Conservation (phyloP, 2,888 invertebrate genomes). For the Acronicta leporina region DNA sequence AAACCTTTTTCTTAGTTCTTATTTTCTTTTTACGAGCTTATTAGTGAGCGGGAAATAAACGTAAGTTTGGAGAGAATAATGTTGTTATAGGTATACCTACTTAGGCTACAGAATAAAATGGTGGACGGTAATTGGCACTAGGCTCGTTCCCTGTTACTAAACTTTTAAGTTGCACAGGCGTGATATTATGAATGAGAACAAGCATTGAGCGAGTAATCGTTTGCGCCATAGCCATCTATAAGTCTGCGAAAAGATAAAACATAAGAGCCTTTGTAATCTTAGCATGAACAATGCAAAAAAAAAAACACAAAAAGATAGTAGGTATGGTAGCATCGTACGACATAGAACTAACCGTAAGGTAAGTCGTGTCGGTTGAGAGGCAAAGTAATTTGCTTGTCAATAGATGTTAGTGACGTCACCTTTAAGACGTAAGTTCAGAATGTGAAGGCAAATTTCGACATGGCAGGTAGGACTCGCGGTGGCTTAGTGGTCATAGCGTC, state of each 20-base stretch:
- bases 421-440: no score
- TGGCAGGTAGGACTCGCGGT: no score
- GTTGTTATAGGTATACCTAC: not conserved
- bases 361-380: no score
- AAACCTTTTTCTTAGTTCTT: not conserved
- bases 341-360: no score
- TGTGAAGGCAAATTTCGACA: no score
- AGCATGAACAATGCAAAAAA: no score
- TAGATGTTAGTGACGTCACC: no score
- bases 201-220: not conserved
- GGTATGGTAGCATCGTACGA: no score
- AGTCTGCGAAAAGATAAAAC: not conserved
- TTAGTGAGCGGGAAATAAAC: not conserved
- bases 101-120: constrained; percentile 1
- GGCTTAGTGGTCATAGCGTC: no score
- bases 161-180: not conserved
- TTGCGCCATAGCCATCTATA: not conserved
- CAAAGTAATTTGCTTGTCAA: no score
- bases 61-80: not conserved
- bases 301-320: no score
- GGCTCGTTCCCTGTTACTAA: not conserved
- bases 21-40: not conserved
- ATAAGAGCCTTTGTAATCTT: no score
- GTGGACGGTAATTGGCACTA: constrained; percentile 9
- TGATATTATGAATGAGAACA: constrained; percentile 1